These are phyloP conservation scores for Muntiacus reevesi DNA, from an alignment of 2,113 vertebrate genomes.

Conservation along the genomic window DNA sequence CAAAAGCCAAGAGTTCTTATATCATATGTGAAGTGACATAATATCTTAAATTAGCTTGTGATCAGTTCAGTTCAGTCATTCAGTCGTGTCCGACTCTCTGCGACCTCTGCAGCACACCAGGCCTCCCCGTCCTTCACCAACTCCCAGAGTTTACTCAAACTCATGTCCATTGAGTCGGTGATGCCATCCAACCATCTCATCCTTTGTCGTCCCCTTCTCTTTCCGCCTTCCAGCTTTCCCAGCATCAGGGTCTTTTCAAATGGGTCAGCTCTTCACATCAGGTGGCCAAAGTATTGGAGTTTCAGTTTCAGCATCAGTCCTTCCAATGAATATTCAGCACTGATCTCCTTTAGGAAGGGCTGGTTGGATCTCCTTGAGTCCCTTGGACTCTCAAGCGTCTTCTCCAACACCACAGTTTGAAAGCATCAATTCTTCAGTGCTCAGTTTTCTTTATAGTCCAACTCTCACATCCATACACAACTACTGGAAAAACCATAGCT, in stretches of 20 bases:
- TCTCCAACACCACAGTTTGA: background rate
- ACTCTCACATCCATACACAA: background rate
- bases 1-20: background rate
- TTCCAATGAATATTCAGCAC: background rate
- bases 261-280: background rate
- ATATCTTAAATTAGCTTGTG: background rate
- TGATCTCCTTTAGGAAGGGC: background rate
- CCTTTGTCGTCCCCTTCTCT: background rate
- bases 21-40: background rate
- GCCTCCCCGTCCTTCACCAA: background rate
- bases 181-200: background rate
- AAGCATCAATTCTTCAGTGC: background rate
- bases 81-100: accelerated
- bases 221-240: background rate
- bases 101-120: accelerated
- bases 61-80: background rate
- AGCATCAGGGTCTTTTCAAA: background rate
- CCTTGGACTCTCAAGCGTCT: background rate
- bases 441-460: background rate
- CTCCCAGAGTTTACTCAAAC: background rate
- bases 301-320: background rate
- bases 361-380: background rate
- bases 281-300: background rate
- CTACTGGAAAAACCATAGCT: background rate
- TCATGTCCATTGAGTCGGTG: background rate